phyloP scores from a whole-genome alignment of 2,888 invertebrate species.

The Vesta saturnalis region DNA sequence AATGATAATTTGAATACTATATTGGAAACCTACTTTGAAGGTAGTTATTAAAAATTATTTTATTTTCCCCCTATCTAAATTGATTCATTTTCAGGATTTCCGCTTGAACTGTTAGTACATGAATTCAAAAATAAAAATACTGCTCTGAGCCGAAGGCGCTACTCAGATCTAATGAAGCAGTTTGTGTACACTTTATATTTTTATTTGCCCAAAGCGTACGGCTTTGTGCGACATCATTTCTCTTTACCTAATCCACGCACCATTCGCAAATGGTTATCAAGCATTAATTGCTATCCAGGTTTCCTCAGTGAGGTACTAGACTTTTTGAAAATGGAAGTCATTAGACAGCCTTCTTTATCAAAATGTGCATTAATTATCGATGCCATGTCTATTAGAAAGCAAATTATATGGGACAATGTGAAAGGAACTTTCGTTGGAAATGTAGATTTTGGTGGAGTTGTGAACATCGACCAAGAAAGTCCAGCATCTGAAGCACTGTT shows the following conservation, averaged over 20 bases:
- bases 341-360: slow-evolving; percentile 5
- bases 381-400: slow-evolving; percentile 27
- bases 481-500: neutral
- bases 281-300: too few relatives aligned
- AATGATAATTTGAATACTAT: neutral
- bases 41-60: neutral
- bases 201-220: slow-evolving; percentile 30
- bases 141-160: slow-evolving; percentile 9
- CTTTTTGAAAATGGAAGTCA: slow-evolving; percentile 21
- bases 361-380: slow-evolving; percentile 25
- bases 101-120: slow-evolving; percentile 16
- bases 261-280: slow-evolving; percentile 9
- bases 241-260: slow-evolving; percentile 12
- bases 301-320: slow-evolving; percentile 14
- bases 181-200: slow-evolving; percentile 27
- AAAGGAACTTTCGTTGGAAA: slow-evolving; percentile 18
- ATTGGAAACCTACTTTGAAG: slow-evolving; percentile 24
- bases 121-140: slow-evolving; percentile 1
- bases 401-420: slow-evolving; percentile 24
- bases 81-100: slow-evolving; percentile 9
- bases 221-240: slow-evolving; percentile 15
- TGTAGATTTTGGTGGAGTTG: slow-evolving; percentile 17
- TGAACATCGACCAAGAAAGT: neutral
- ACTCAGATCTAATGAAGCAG: slow-evolving; percentile 21
- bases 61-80: neutral